A percentile compares a stretch with the other conserved stretches of the same genome.
Evolutionary conservation across 1,140 invertebrate genomes (phyloP).

Genomic region (Brachionus angularis): DNA sequence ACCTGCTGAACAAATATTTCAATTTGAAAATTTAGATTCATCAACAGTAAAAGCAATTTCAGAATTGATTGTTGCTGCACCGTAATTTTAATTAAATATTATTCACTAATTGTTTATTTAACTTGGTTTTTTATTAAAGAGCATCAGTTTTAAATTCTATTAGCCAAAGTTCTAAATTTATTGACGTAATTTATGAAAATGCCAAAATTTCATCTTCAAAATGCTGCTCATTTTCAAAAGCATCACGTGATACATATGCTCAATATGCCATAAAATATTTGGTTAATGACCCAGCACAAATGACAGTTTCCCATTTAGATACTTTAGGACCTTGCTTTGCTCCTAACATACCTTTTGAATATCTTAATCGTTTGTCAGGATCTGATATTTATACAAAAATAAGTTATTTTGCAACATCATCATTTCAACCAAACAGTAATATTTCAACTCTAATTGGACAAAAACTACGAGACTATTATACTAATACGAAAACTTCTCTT

Average conservation of each 20-base stretch:
- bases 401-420: background rate
- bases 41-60: conserved; percentile 7
- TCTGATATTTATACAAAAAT: background rate
- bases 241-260: background rate
- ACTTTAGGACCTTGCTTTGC: conserved; percentile 23
- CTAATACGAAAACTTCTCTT: background rate
- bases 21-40: too few species aligned
- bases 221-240: conserved; percentile 24
- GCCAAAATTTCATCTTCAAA: background rate
- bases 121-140: background rate
- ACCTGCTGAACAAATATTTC: too few species aligned
- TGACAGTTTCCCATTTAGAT: background rate
- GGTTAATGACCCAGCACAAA: background rate
- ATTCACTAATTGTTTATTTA: background rate
- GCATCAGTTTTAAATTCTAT: too few species aligned
- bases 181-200: background rate
- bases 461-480: background rate
- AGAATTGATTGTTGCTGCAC: background rate
- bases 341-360: background rate
- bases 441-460: background rate
- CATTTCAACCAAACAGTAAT: conserved; percentile 7
- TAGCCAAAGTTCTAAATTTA: background rate
- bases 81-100: background rate
- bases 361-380: background rate
- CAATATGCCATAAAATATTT: conserved; percentile 11